These are phyloP conservation scores for Halictus quadricinctus DNA, from an alignment of 2,888 invertebrate genomes.

Conservation along the genomic window DNA sequence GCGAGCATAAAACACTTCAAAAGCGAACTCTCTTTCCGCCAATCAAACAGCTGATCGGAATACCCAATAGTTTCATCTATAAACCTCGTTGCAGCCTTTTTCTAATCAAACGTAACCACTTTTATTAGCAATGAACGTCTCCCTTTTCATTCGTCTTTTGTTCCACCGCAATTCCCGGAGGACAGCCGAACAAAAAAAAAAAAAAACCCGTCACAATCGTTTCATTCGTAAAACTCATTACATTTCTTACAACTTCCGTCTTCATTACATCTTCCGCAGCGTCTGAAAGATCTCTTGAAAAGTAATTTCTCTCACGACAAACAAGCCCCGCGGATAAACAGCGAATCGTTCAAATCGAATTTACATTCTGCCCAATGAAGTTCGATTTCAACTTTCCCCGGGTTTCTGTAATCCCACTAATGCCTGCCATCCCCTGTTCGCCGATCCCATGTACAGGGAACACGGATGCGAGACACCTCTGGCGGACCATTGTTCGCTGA, in stretches of 20 bases:
- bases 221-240: neutral
- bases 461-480: neutral
- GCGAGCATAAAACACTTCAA: neutral
- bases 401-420: neutral
- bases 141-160: neutral
- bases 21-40: neutral
- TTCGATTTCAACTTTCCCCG: neutral
- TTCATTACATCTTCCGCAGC: neutral
- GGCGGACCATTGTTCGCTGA: neutral
- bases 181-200: neutral
- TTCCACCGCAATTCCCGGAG: neutral
- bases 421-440: neutral
- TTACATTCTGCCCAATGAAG: neutral
- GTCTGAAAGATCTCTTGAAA: neutral
- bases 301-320: neutral
- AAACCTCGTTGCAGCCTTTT: neutral
- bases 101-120: neutral
- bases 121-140: neutral
- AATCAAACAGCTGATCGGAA: neutral
- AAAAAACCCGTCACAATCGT: neutral
- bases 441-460: neutral
- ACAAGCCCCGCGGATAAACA: slow-evolving; percentile 22
- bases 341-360: neutral
- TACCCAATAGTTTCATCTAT: neutral
- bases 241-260: neutral